Evolutionary conservation across 2,113 vertebrate species (phyloP).

Genomic region (Pampusana beccarii): DNA sequence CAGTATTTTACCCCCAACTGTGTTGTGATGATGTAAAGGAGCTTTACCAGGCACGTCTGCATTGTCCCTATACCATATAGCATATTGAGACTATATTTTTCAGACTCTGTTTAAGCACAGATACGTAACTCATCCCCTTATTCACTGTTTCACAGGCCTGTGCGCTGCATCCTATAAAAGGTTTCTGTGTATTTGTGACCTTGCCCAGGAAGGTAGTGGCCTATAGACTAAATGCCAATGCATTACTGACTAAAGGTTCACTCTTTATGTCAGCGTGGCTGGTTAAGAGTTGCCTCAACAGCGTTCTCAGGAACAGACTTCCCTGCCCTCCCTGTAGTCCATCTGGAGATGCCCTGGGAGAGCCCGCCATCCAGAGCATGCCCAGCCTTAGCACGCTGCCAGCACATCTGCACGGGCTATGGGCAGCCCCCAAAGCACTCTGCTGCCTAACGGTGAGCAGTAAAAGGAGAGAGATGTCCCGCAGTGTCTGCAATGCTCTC

Average conservation of each 20-base stretch:
- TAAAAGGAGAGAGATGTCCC: background rate
- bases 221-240: background rate
- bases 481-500: background rate
- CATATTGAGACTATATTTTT: background rate
- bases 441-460: background rate
- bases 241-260: background rate
- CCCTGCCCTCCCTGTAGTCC: background rate
- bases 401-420: background rate
- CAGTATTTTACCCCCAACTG: background rate
- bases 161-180: background rate
- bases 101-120: background rate
- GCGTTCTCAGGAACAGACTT: background rate
- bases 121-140: background rate
- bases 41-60: background rate
- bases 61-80: background rate
- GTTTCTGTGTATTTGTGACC: background rate
- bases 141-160: background rate
- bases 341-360: background rate
- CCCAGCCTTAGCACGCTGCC: rapidly evolving
- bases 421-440: background rate
- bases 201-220: background rate
- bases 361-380: background rate
- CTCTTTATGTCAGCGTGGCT: background rate
- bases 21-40: background rate
- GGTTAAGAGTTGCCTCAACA: background rate